Evolutionary conservation across 1,140 invertebrate genomes (phyloP).

Genomic region (Palaemon carinicauda): DNA sequence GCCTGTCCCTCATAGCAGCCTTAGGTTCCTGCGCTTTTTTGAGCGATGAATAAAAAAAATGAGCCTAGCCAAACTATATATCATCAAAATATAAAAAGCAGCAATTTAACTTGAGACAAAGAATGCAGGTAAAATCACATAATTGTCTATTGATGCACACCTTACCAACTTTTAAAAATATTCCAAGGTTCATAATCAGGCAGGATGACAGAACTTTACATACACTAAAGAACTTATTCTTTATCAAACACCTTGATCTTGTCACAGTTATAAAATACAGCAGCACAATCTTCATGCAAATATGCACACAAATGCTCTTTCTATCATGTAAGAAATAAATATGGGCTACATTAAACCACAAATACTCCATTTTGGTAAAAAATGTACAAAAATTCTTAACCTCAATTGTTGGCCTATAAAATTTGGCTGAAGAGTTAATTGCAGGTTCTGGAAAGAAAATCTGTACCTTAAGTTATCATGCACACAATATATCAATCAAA

Average conservation of each 20-base stretch:
- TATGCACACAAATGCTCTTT: neutral
- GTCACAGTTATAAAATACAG: conserved; percentile 32
- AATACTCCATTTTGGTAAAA: neutral
- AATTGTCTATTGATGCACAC: too few relatives aligned
- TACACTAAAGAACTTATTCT: neutral
- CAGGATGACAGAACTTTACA: neutral
- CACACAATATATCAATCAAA: neutral
- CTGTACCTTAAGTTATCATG: too few relatives aligned
- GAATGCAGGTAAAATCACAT: too few relatives aligned
- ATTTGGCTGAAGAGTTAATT: too few relatives aligned
- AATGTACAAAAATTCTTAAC: conserved; percentile 17
- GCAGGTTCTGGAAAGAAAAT: too few relatives aligned
- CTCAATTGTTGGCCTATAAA: neutral
- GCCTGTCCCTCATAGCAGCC: conserved; percentile 5
- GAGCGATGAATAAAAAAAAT: neutral
- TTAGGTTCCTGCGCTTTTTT: neutral
- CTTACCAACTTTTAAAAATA: neutral
- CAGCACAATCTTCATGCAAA: conserved; percentile 28
- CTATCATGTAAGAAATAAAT: conserved; percentile 5
- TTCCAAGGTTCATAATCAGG: neutral
- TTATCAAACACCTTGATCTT: conserved; percentile 11
- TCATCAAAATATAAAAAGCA: neutral
- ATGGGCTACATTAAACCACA: conserved; percentile 3
- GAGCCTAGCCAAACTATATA: too few relatives aligned
- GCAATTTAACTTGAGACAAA: neutral